These are phyloP conservation scores for Acronicta aceris DNA, from an alignment of 2,888 invertebrate genomes.

Conservation along the genomic window DNA sequence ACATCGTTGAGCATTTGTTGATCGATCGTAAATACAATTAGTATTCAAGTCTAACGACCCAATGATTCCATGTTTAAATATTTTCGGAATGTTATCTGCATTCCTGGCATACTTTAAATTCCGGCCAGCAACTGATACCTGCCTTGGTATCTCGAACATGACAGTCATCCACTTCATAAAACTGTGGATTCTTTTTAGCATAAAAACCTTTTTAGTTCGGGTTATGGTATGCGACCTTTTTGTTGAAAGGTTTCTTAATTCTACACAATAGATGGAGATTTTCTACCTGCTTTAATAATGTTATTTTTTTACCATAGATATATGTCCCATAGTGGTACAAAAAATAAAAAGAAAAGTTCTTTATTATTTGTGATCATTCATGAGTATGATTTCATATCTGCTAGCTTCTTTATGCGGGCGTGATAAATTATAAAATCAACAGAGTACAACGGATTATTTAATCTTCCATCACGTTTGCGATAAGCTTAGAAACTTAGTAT, in stretches of 20 bases:
- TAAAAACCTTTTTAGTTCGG: slow-evolving; percentile 6
- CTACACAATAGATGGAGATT: neutral
- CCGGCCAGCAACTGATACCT: slow-evolving; percentile 3
- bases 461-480: slow-evolving; percentile 38
- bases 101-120: slow-evolving; percentile 20
- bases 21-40: slow-evolving; percentile 15
- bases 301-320: no score
- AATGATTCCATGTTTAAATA: neutral
- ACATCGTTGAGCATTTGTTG: slow-evolving; percentile 16
- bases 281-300: no score
- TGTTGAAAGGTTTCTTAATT: slow-evolving; percentile 6
- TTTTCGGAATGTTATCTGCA: slow-evolving; percentile 16
- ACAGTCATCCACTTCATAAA: slow-evolving; percentile 3
- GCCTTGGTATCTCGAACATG: slow-evolving; percentile 18
- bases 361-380: neutral
- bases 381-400: neutral
- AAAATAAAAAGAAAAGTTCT: no score
- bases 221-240: slow-evolving; percentile 8
- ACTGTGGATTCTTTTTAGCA: slow-evolving; percentile 12
- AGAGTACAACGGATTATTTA: slow-evolving; percentile 36
- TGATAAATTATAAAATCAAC: slow-evolving; percentile 30
- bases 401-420: slow-evolving; percentile 4
- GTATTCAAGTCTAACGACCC: slow-evolving; percentile 20
- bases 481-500: slow-evolving; percentile 33
- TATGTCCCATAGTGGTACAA: no score